Evolutionary conservation across 2,113 vertebrate species (phyloP), one percentile per base, ranked within the genome.

Genomic region (Carassius carassius): DNA sequence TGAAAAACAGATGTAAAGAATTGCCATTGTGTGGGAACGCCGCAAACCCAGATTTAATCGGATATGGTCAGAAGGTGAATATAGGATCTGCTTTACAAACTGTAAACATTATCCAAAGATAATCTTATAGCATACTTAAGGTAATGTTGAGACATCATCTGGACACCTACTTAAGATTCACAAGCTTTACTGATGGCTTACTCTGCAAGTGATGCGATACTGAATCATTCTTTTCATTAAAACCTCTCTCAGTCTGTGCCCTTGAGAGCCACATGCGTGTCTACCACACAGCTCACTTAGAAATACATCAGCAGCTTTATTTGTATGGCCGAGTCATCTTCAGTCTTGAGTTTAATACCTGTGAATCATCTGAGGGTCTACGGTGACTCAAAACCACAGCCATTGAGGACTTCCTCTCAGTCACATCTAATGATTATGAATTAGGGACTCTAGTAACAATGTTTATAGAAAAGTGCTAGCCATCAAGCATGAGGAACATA

Each of bases 1-100:
- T 78, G 29, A 29, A 21, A 72, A 85, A 58, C 80, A 77, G 76
- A 86, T 84, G 81, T 78, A 77, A 69, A 72, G 13, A 51, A 65
- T 49, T 78, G 80, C 17, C 17, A 25, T 63, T 60, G 7, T 6
- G 9, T 60, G 80, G 49, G 58, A 85, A 80, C 23, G 8, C 4
- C 25, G 21, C n/a, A 21, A n/a, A 58, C 37, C 44, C 9, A 63
- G 86, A 56, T 76, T 70, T 21, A 83, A 83, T 58, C 14, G 14
- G 37, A 77, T 63, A 29, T 79, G 69, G 69, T 70, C 10, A 78
- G 44, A 44, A 79, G 12, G 75, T 82, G 81, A 70, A 70, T 37
- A 81, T 23, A 51, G 65, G 63, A 35, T 58, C 49, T 35, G 37
- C 37, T 25, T 14, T 47, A 80, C 78, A 80, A 80, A 80, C 58